Conservation (phyloP, 2,113 vertebrate genomes). For the Corythaixoides concolor region DNA sequence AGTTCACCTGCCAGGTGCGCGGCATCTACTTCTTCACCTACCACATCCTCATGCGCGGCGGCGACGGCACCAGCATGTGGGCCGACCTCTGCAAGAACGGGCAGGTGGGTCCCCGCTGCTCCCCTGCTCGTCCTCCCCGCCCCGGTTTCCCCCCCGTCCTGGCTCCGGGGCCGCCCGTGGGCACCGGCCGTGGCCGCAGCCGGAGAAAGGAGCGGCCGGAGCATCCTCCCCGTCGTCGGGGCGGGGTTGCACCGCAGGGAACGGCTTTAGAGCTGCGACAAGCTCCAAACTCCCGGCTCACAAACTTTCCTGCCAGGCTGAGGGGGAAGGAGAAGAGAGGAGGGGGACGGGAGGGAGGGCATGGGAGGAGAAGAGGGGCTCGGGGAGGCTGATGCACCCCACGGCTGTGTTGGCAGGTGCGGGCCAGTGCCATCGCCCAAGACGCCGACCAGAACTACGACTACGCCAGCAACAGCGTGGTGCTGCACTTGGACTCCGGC, state of each 20-base stretch:
- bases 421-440: constrained; percentile 93
- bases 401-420: constrained; percentile 75
- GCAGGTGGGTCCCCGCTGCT: constrained; percentile 74
- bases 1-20: constrained; percentile 90
- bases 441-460: constrained; percentile 96
- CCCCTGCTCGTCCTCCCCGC: neutral
- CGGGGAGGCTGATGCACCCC: neutral
- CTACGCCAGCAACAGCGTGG: constrained; percentile 94
- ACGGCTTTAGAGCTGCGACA: neutral
- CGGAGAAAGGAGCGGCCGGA: neutral
- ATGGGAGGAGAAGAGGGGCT: neutral
- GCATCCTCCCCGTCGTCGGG: neutral
- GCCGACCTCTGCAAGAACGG: constrained; percentile 83
- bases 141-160: no score
- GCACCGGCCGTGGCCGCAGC: neutral
- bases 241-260: neutral
- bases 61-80: constrained; percentile 98
- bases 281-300: neutral
- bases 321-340: neutral
- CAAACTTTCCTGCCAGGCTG: neutral
- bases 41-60: constrained; percentile 97
- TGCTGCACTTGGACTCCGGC: constrained; percentile 91
- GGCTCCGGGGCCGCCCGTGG: neutral
- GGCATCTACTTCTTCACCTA: constrained; percentile 98
- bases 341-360: no score